Evolutionary conservation across 2,888 invertebrate species (phyloP), one percentile per base, ranked within the genome.

Genomic region (Venusia cambrica): DNA sequence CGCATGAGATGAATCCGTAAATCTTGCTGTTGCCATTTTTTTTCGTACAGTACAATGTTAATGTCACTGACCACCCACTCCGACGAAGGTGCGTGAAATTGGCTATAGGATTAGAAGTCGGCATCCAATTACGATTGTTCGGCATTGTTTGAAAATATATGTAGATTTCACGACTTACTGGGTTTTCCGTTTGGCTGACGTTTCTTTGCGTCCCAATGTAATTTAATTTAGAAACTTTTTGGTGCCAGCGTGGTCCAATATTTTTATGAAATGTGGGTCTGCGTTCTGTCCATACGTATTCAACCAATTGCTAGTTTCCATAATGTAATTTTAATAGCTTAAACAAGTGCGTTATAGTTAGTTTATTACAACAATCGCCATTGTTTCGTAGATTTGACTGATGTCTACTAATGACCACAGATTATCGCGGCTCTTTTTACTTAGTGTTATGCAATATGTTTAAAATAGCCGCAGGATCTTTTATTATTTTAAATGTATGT

Each of bases 321-420:
- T 50, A 45, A 50, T 48, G 51, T 44, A 26, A 29, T 48, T 51
- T 51, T 51, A 51, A 51, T 51, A 49, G 48, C 43, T 41, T 35
- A 47, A 40, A 43, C 48, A 50, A 48, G 46, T 47, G 44, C 46
- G 38, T 47, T 45, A 42, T 41, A 38, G 32, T 38, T n/a, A 56
- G 62, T 59, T 72, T 68, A 72, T 74, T 72, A 73, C 60, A 38
- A 60, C 68, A 65, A 73, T 74, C 71, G 69, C 76, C 63, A 75
- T 79, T 80, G 78, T 80, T 75, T 65, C 40, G 56, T 45, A 49
- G 54, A 56, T 67, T 69, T 78, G 80, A 80, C 60, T 73, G 73
- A 76, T 72, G 75, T 48, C 32, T 51, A 46, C 58, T 74, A 75
- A 76, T 73, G 73, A 59, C 59, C 42, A 41, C 38, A 62, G 63